phyloP scores from a whole-genome alignment of 2,113 vertebrate species.

The Penelope pileata region DNA sequence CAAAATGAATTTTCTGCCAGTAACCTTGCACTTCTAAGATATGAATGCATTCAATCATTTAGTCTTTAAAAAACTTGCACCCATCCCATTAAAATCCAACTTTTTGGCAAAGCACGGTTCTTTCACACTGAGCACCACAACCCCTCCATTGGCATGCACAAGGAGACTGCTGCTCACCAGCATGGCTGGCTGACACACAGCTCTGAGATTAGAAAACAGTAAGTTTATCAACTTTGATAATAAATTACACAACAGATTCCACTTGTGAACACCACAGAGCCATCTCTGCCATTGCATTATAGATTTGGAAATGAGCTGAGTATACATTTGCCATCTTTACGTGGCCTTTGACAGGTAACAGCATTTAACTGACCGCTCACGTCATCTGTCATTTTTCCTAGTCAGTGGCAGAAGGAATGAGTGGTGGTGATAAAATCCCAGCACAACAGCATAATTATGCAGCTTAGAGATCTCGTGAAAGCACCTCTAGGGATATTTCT shows the following conservation, averaged over 20 bases:
- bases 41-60: not conserved
- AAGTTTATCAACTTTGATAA: not conserved
- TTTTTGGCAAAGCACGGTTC: not conserved
- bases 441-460: not conserved
- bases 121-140: fast-evolving
- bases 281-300: not conserved
- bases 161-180: fast-evolving
- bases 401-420: not conserved
- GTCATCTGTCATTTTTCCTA: not conserved
- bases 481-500: not conserved
- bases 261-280: not conserved
- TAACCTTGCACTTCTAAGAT: not conserved
- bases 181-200: not conserved
- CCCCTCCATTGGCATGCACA: fast-evolving
- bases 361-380: not conserved
- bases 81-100: not conserved
- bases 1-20: not conserved
- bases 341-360: not conserved
- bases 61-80: not conserved
- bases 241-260: not conserved
- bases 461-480: fast-evolving
- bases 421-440: not conserved
- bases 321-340: fast-evolving
- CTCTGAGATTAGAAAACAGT: not conserved
- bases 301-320: not conserved